Evolutionary conservation across 2,113 vertebrate genomes (phyloP).

Genomic region (Lophotis ruficrista): DNA sequence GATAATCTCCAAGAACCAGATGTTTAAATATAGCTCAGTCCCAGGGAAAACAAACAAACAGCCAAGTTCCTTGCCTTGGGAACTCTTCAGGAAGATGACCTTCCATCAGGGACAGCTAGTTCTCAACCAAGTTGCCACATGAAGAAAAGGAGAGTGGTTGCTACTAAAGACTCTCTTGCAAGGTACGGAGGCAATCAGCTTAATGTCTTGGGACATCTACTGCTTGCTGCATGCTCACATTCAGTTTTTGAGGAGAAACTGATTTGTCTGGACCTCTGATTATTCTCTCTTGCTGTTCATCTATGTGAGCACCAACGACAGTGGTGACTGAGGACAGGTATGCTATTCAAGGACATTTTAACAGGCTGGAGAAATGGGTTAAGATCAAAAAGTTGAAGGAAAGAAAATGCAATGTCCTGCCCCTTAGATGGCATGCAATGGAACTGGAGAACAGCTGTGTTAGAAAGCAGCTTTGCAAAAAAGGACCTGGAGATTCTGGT

Average conservation of each 20-base stretch:
- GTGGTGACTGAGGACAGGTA: background rate
- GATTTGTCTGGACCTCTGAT: background rate
- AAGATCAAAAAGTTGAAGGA: background rate
- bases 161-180: background rate
- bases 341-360: background rate
- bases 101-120: background rate
- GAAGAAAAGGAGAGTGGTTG: background rate
- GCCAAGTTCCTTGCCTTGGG: background rate
- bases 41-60: background rate
- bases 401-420: background rate
- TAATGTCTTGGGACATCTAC: background rate
- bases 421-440: background rate
- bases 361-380: background rate
- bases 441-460: background rate
- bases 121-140: background rate
- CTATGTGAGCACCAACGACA: background rate
- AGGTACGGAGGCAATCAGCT: background rate
- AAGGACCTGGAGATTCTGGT: background rate
- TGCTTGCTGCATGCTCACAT: background rate
- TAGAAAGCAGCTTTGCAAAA: background rate
- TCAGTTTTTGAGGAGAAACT: background rate
- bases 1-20: background rate
- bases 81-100: background rate
- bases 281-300: background rate
- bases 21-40: background rate